Percentiles rank a stretch among this genome's conserved stretches.
phyloP scores from a whole-genome alignment of 2,888 invertebrate species.

The Luperina nickerlii region DNA sequence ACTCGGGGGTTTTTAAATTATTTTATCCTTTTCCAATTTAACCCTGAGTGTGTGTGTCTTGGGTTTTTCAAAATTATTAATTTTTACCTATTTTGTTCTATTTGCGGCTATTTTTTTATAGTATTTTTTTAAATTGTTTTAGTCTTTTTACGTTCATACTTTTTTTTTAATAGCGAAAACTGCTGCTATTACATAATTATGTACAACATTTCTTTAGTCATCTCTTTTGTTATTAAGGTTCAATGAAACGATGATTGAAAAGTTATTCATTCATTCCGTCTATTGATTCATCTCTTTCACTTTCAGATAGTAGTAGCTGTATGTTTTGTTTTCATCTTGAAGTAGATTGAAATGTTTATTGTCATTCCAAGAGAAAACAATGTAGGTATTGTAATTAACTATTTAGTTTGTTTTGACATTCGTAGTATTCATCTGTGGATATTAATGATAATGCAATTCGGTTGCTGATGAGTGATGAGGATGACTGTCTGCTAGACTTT shows the following conservation, averaged over 20 bases:
- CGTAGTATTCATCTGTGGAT: not conserved
- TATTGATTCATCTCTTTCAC: conserved; percentile 4
- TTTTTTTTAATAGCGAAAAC: too few species aligned
- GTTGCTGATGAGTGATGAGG: not conserved
- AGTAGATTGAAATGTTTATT: conserved; percentile 39
- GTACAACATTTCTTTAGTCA: conserved; percentile 6
- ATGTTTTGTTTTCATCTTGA: conserved; percentile 30
- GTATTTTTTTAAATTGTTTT: too few species aligned
- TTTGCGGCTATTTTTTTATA: too few species aligned
- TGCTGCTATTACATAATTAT: too few species aligned
- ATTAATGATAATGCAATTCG: not conserved
- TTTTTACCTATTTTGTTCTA: too few species aligned
- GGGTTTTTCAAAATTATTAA: too few species aligned
- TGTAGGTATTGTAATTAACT: conserved; percentile 4
- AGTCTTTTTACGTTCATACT: too few species aligned
- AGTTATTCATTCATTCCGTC: conserved; percentile 1
- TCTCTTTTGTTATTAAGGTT: not conserved
- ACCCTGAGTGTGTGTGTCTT: too few species aligned
- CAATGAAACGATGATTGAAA: conserved; percentile 15
- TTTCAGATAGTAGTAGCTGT: not conserved
- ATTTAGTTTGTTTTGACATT: conserved; percentile 23
- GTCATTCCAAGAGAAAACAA: conserved; percentile 22
- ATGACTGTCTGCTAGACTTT: not conserved
- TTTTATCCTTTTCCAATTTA: too few species aligned
- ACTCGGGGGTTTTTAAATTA: too few species aligned